Conservation (phyloP, 53 echinoderm and acorn worm species). For the Henricia sp. region DNA sequence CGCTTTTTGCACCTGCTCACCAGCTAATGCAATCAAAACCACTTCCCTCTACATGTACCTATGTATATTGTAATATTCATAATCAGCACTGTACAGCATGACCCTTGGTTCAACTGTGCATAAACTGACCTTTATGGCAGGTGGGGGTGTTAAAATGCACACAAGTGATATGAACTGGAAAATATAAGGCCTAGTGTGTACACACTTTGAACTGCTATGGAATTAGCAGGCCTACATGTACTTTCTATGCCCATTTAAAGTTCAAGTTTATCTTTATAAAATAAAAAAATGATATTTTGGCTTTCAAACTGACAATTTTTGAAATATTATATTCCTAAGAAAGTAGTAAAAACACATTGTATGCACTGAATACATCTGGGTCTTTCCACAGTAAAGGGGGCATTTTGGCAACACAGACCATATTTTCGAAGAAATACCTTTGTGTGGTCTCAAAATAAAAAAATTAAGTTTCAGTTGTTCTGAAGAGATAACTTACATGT, state of each 20-base stretch:
- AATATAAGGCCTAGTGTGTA: neutral
- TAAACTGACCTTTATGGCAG: neutral
- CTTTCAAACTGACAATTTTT: neutral
- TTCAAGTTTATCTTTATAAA: neutral
- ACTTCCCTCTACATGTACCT: neutral
- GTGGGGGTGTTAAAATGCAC: neutral
- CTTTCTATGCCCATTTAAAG: neutral
- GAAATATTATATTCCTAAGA: no score
- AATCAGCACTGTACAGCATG: neutral
- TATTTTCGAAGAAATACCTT: no score
- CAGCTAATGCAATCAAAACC: neutral
- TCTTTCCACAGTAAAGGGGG: no score
- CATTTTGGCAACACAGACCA: no score
- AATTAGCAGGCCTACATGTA: neutral
- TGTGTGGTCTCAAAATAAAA: no score
- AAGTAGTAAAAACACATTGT: no score
- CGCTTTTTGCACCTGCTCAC: no score
- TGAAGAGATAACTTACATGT: no score
- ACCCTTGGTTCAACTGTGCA: neutral
- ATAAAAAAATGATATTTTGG: neutral
- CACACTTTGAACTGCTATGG: neutral
- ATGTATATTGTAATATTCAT: neutral
- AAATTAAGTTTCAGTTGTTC: no score
- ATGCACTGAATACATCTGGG: no score
- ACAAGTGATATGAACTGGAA: neutral